Base-by-base conservation (phyloP, 2,888 invertebrate genomes). In the Alviniconcha strummeri region DNA sequence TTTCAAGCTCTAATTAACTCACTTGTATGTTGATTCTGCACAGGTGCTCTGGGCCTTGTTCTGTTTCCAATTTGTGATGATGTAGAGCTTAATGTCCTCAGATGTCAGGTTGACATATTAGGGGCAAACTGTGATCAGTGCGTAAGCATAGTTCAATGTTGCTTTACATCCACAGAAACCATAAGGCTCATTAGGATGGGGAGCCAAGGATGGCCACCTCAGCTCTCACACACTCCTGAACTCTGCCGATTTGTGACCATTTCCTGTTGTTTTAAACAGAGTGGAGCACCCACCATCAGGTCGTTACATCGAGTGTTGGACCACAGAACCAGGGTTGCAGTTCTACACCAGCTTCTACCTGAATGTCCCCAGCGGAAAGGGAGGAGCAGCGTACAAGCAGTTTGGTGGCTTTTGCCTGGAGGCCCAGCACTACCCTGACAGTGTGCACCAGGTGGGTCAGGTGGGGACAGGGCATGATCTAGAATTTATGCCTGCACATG, bases 361-460 rank as follows among this genome's bases (percentile, higher is more conserved):
- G 79, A 95, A 96, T 2, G 91, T 96, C 0, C 92, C 96, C 60
- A 86, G 92, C 11, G 98, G 98, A 0, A 98, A 97, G 93, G 94
- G 94, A 8, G 96, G 96, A 0, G 95, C 95, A 0, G 90, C 92
- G 17, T 98, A 98, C 92, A 95, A 94, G 83, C 96, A 96, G 87
- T 97, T 97, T 90, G 96, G 96, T 0, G 97, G 96, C 4, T 96
- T 98, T 91, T 98, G 97, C 91, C 94, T 98, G 82, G 98, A 98
- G 95, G 97, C 98, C 0, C 98, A 98, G 94, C 97, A 97, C 92
- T 98, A 96, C 94, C 98, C 98, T 0, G 97, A 99, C 94, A 97
- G 98, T 15, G 95, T 97, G 0, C 79, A 87, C 72, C 82, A 85
- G 52, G 87, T 87, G 81, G 74, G 81, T 80, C 97, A 98, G 36